Evolutionary conservation across 2,888 invertebrate species (phyloP).

Genomic region (Spialia ferax): DNA sequence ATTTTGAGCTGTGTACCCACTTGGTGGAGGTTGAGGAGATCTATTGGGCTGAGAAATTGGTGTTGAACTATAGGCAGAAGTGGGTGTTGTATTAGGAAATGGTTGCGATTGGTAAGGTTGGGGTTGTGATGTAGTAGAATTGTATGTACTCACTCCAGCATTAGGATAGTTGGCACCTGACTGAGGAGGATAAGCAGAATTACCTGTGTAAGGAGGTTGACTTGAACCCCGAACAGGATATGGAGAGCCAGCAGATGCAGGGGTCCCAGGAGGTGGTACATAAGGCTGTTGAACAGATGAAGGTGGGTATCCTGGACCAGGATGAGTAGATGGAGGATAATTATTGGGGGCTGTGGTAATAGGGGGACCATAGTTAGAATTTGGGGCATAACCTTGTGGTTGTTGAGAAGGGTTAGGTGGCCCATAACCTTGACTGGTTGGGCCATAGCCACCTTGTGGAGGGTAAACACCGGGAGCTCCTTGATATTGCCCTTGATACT

Average conservation of each 20-base stretch:
- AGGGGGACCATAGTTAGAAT: slow-evolving; percentile 88
- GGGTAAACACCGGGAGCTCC: slow-evolving; percentile 87
- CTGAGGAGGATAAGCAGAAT: slow-evolving; percentile 79
- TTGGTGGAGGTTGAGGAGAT: slow-evolving; percentile 86
- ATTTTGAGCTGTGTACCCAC: slow-evolving; percentile 87
- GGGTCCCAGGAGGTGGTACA: slow-evolving; percentile 80
- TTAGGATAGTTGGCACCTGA: slow-evolving; percentile 77
- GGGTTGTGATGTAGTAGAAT: slow-evolving; percentile 78
- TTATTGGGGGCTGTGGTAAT: slow-evolving; percentile 86
- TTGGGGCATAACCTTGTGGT: slow-evolving; percentile 89
- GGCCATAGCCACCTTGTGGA: slow-evolving; percentile 90
- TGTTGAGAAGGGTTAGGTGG: slow-evolving; percentile 88
- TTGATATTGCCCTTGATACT: slow-evolving; percentile 88
- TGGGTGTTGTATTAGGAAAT: slow-evolving; percentile 79
- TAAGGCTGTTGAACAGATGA: slow-evolving; percentile 80
- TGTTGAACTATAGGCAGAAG: slow-evolving; percentile 85
- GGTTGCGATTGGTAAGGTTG: slow-evolving; percentile 83
- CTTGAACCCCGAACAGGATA: slow-evolving; percentile 76
- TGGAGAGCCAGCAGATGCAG: slow-evolving; percentile 74
- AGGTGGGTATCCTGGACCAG: slow-evolving; percentile 79
- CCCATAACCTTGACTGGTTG: slow-evolving; percentile 88
- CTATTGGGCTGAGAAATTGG: slow-evolving; percentile 82
- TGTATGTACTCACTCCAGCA: slow-evolving; percentile 80
- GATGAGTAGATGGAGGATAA: slow-evolving; percentile 84
- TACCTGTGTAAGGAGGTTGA: slow-evolving; percentile 79